Conservation (phyloP, 2,888 invertebrate genomes). For the Drosophila quasianomalipes region DNA sequence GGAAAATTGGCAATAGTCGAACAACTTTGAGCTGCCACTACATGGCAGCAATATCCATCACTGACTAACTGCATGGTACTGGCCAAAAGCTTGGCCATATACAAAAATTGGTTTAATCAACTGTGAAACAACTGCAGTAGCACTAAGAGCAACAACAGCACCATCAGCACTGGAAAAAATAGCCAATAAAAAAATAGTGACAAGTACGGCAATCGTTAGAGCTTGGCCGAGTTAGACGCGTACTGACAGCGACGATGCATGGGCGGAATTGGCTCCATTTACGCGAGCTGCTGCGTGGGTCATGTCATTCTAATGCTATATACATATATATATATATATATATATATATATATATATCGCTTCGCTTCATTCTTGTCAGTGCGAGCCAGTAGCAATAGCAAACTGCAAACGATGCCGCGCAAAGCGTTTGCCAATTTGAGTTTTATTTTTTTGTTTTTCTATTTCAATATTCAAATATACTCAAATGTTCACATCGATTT, state of each 20-base stretch:
- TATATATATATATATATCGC: constrained; percentile 48
- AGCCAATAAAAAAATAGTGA: constrained; percentile 42
- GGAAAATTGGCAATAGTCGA: constrained; percentile 69
- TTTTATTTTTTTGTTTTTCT: constrained; percentile 40
- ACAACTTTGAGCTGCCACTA: constrained; percentile 60
- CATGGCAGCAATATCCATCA: constrained; percentile 80
- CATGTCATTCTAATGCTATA: constrained; percentile 27
- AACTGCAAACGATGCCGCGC: constrained; percentile 23
- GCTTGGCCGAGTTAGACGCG: constrained; percentile 47
- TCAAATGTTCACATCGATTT: constrained; percentile 42
- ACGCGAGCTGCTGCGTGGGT: constrained; percentile 52
- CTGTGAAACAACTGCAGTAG: constrained; percentile 76
- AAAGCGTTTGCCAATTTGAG: constrained; percentile 56
- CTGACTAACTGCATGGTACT: constrained; percentile 55
- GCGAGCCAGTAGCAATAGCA: constrained; percentile 42
- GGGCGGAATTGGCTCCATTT: constrained; percentile 43
- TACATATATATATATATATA: constrained; percentile 33
- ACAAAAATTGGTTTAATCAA: constrained; percentile 81
- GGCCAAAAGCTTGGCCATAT: constrained; percentile 59
- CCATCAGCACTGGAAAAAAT: constrained; percentile 43
- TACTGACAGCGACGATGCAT: constrained; percentile 37
- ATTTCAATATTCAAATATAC: constrained; percentile 48
- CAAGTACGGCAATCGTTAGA: constrained; percentile 60
- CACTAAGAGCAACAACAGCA: constrained; percentile 23
- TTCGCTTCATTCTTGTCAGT: constrained; percentile 71